phyloP scores from a whole-genome alignment of 2,888 invertebrate species.

The Eupithecia inturbata region DNA sequence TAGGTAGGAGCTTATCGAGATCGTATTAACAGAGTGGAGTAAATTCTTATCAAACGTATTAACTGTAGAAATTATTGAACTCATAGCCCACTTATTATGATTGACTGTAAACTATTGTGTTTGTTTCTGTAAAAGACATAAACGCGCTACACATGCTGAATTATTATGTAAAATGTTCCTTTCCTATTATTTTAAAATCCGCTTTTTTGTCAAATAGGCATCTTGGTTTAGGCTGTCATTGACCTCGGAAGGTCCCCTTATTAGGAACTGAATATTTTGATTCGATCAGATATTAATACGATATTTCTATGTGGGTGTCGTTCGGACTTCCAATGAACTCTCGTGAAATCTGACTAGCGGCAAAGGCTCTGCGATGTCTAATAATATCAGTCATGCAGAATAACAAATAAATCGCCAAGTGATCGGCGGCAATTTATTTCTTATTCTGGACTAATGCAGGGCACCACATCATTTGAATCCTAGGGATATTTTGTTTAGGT shows the following conservation, averaged over 20 bases:
- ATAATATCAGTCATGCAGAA: neutral
- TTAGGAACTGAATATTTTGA: slow-evolving; percentile 24
- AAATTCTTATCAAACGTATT: neutral
- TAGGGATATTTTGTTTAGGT: neutral
- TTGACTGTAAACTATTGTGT: neutral
- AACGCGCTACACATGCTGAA: neutral
- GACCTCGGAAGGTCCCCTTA: slow-evolving; percentile 27
- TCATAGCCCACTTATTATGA: neutral
- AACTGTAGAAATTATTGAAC: neutral
- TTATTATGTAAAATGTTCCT: neutral
- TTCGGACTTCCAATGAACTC: neutral
- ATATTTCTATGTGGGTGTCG: slow-evolving; percentile 25
- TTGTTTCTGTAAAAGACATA: neutral
- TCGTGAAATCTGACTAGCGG: neutral
- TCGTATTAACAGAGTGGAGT: neutral
- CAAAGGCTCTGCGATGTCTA: neutral
- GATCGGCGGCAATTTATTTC: neutral
- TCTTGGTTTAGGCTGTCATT: slow-evolving; percentile 22
- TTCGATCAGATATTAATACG: slow-evolving; percentile 18
- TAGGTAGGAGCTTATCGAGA: neutral
- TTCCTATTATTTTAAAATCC: neutral
- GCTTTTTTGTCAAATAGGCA: neutral
- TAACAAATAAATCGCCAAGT: neutral
- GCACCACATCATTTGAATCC: too few species aligned
- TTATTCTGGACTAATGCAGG: neutral